phyloP scores from a whole-genome alignment of 2,797 vertebrate genomes.

The Moxostoma hubbsi region DNA sequence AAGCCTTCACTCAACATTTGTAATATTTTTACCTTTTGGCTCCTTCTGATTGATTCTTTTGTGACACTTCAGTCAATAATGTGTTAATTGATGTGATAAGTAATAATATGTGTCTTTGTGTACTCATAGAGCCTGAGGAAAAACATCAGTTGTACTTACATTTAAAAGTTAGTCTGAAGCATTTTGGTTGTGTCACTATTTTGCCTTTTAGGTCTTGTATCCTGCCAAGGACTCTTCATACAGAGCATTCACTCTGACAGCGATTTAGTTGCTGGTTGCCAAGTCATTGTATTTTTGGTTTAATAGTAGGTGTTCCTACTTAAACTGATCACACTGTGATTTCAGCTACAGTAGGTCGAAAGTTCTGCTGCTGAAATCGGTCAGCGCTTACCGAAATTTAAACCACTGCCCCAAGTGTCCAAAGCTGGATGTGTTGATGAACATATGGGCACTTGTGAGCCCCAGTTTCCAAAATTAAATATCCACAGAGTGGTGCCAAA shows the following conservation, averaged over 20 bases:
- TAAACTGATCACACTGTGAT: too few relatives aligned
- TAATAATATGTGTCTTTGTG: constrained; percentile 29
- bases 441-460: neutral
- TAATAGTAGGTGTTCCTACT: neutral
- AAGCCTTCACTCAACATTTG: neutral
- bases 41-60: neutral
- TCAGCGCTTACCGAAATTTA: too few relatives aligned
- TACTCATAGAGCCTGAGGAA: constrained; percentile 13
- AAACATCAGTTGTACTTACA: neutral
- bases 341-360: too few relatives aligned
- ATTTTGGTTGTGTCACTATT: constrained; percentile 12
- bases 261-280: neutral
- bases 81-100: too few relatives aligned
- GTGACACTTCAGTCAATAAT: constrained; percentile 20
- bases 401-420: too few relatives aligned
- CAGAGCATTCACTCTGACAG: neutral
- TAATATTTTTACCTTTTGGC: constrained; percentile 14
- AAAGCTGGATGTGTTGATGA: neutral
- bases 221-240: neutral
- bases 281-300: neutral
- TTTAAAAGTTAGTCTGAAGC: neutral
- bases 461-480: too few relatives aligned
- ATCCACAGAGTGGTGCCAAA: too few relatives aligned
- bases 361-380: too few relatives aligned
- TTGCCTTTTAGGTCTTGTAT: constrained; percentile 10